These are phyloP conservation scores for Chromis chromis DNA, from an alignment of 2,797 vertebrate species.

Conservation along the genomic window DNA sequence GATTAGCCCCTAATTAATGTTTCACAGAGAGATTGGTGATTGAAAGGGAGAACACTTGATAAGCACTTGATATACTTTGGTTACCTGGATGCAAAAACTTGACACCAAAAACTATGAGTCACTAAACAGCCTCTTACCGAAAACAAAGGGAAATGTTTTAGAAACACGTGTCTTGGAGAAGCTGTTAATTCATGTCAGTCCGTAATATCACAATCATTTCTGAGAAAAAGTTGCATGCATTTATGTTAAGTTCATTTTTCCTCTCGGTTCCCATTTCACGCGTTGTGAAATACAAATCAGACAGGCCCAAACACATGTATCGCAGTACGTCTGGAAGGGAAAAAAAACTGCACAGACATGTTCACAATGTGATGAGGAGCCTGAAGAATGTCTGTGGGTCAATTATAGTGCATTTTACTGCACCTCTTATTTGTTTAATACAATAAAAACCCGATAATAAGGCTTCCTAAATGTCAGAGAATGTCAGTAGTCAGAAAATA, in stretches of 20 bases:
- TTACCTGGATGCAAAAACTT: neutral
- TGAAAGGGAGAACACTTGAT: neutral
- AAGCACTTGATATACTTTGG: neutral
- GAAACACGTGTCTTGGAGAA: slow-evolving; percentile 30
- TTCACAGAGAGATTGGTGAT: neutral
- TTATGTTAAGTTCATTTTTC: slow-evolving; percentile 8
- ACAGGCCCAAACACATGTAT: slow-evolving; percentile 58
- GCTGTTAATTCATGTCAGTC: slow-evolving; percentile 33
- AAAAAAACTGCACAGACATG: slow-evolving; percentile 42
- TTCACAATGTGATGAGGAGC: slow-evolving; percentile 35
- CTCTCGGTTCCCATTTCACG: slow-evolving; percentile 39
- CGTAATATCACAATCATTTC: slow-evolving; percentile 46
- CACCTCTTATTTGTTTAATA: slow-evolving; percentile 36
- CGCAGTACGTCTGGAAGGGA: slow-evolving; percentile 15
- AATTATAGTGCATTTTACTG: neutral
- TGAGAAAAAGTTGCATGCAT: neutral
- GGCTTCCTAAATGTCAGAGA: slow-evolving; percentile 49
- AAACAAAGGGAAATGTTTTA: slow-evolving; percentile 17
- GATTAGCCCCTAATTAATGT: slow-evolving; percentile 4
- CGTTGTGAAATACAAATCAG: slow-evolving; percentile 45
- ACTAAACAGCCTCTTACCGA: neutral
- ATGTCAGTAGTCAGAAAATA: slow-evolving; percentile 76
- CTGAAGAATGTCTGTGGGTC: neutral
- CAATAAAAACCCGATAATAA: slow-evolving; percentile 54
- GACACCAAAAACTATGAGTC: slow-evolving; percentile 1